Conservation (phyloP, 2,888 invertebrate species). For the Lottia gigantea region DNA sequence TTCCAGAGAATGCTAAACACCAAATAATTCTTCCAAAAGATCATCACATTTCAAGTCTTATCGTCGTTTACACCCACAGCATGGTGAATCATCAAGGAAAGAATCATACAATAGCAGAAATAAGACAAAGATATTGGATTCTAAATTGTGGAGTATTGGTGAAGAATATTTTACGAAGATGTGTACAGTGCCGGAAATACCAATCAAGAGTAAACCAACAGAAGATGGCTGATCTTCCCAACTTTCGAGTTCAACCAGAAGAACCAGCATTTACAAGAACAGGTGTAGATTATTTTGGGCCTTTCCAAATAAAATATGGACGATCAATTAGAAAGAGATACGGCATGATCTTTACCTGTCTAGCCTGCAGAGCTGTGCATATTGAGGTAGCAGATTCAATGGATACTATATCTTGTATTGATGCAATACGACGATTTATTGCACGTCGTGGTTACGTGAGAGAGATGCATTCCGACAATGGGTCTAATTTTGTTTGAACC, state of each 20-base stretch:
- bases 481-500: slow-evolving; percentile 22
- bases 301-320: slow-evolving; percentile 22
- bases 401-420: slow-evolving; percentile 14
- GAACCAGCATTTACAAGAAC: slow-evolving; percentile 27
- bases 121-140: slow-evolving; percentile 20
- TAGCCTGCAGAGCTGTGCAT: slow-evolving; percentile 22
- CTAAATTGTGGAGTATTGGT: background rate
- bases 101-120: background rate
- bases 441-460: slow-evolving; percentile 19
- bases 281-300: slow-evolving; percentile 23
- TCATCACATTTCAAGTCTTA: slow-evolving; percentile 8
- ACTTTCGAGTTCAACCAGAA: slow-evolving; percentile 22
- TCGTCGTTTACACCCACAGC: slow-evolving; percentile 7
- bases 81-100: slow-evolving; percentile 13
- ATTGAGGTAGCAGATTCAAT: slow-evolving; percentile 21
- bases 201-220: background rate
- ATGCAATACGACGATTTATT: slow-evolving; percentile 24
- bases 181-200: slow-evolving; percentile 1
- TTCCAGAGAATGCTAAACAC: slow-evolving; percentile 13
- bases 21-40: slow-evolving; percentile 16
- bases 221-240: slow-evolving; percentile 27
- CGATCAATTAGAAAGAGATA: slow-evolving; percentile 23
- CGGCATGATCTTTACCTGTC: slow-evolving; percentile 31
- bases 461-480: slow-evolving; percentile 20
- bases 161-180: background rate